Evolutionary conservation across 2,797 vertebrate species (phyloP).

Genomic region (Hippocampus kuda): DNA sequence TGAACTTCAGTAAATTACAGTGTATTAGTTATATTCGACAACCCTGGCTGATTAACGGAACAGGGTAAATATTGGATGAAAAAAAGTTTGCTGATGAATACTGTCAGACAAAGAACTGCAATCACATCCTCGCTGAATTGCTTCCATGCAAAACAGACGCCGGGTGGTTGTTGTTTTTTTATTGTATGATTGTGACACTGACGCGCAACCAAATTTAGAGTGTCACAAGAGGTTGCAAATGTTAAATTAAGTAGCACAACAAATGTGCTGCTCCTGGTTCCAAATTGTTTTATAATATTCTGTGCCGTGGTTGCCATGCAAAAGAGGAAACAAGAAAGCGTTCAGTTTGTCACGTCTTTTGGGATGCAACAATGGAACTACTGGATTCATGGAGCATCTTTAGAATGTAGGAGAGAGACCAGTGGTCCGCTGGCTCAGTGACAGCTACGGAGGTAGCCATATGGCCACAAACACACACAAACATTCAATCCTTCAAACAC

Average conservation of each 20-base stretch:
- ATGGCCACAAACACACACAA: conserved; percentile 38
- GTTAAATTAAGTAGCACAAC: neutral
- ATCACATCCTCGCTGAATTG: neutral
- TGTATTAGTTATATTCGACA: neutral
- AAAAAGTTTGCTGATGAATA: neutral
- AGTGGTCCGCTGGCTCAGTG: conserved; percentile 50
- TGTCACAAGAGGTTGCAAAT: neutral
- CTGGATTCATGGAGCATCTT: neutral
- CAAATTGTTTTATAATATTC: conserved; percentile 5
- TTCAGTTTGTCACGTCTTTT: neutral
- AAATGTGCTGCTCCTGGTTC: neutral
- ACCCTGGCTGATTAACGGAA: neutral
- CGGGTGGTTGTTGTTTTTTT: conserved; percentile 3
- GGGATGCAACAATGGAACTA: neutral
- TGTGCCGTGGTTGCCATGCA: neutral
- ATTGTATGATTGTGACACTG: conserved; percentile 4
- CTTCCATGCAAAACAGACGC: conserved; percentile 10
- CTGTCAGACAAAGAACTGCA: neutral
- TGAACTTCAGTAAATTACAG: too few relatives aligned
- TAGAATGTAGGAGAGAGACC: conserved; percentile 14
- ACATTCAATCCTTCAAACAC: conserved; percentile 8
- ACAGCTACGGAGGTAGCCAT: conserved; percentile 59
- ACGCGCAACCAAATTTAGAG: conserved; percentile 21
- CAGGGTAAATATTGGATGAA: neutral
- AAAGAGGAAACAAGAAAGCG: conserved; percentile 6